Conservation (phyloP, 1,140 invertebrate genomes). For the Apis laboriosa region DNA sequence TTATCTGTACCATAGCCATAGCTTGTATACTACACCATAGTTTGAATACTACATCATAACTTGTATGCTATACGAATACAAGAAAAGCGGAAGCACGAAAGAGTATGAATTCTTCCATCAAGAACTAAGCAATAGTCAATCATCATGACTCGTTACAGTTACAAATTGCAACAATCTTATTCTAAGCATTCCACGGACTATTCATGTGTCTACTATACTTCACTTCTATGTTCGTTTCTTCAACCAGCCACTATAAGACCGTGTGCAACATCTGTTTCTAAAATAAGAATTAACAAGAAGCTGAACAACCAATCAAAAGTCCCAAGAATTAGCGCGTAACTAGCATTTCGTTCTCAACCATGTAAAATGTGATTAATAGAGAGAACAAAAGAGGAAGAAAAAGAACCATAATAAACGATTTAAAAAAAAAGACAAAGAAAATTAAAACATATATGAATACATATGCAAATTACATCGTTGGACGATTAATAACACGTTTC, state of each 20-base stretch:
- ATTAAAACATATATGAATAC: no score
- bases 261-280: background rate
- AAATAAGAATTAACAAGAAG: conserved; percentile 27
- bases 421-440: background rate
- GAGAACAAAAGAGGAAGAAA: background rate
- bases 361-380: background rate
- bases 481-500: background rate
- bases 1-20: background rate
- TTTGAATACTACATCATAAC: no score
- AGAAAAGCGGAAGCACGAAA: background rate
- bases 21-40: no score
- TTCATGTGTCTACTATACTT: no score
- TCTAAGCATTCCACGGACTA: no score
- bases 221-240: no score
- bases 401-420: no score
- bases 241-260: no score
- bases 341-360: background rate
- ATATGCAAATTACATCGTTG: background rate
- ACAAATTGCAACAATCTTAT: background rate
- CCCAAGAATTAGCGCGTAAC: background rate
- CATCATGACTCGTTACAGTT: background rate
- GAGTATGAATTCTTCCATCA: background rate
- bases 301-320: background rate
- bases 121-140: background rate
- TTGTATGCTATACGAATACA: background rate